Conservation (phyloP, 2,888 invertebrate species). For the Eristalinus sepulchralis region DNA sequence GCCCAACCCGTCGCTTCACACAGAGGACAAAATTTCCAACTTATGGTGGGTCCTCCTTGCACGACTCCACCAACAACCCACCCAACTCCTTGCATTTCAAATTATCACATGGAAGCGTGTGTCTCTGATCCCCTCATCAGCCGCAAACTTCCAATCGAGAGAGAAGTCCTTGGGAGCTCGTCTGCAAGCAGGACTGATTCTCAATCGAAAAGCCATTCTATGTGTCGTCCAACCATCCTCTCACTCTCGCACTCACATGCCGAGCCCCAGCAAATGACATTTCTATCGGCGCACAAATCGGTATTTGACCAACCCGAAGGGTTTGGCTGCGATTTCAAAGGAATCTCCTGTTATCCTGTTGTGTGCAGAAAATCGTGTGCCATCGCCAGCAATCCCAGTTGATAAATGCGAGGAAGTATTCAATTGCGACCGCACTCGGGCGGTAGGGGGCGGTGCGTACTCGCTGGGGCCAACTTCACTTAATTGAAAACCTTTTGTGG, state of each 20-base stretch:
- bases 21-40: neutral
- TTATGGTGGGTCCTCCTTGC: neutral
- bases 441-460: neutral
- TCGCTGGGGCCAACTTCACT: constrained; percentile 1
- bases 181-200: neutral
- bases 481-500: constrained; percentile 2
- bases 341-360: constrained; percentile 36
- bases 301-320: constrained; percentile 22
- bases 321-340: constrained; percentile 41
- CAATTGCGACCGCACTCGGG: constrained; percentile 5
- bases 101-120: neutral
- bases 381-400: constrained; percentile 32
- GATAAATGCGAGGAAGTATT: constrained; percentile 53
- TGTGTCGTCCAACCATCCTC: neutral
- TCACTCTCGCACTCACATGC: constrained; percentile 2
- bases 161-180: neutral
- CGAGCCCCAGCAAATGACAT: constrained; percentile 28
- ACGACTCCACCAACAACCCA: neutral
- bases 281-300: constrained; percentile 47
- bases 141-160: neutral
- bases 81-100: no score
- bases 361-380: constrained; percentile 32
- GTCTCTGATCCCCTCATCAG: neutral
- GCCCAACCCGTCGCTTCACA: neutral
- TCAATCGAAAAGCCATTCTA: constrained; percentile 18